Evolutionary conservation across 1,140 invertebrate species (phyloP), one percentile per base, ranked within the genome.

Genomic region (Lanistes nyassanus): DNA sequence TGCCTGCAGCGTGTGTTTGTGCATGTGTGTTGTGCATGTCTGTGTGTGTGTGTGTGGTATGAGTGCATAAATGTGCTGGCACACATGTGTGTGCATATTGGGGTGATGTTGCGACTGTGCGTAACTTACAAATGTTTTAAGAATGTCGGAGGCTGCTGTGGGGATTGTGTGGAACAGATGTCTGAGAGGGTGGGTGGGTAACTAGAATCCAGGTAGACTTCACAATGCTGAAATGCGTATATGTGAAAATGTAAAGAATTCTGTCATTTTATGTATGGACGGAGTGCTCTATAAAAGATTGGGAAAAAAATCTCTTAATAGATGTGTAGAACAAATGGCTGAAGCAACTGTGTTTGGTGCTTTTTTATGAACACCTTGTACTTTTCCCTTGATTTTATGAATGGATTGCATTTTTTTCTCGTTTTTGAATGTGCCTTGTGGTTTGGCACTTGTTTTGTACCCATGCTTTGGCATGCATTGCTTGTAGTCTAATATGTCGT

Each of bases 1-100:
- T 37, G 55, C 42, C 66, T 71, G 51, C 26, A 16, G 47, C 42
- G 21, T 53, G 21, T 6, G 29, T 16, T 65, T 29, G 68, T 39
- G 29, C 55, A 51, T 72, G n/a, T 21, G 29, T 42, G 47, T 39
- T 26, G 58, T 67, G 36, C n/a, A 47, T 64, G 58, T 62, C 31
- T 69, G 51, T 29, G 36, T 58, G 64, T 47, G 3, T 60, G 23
- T 56, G 42, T 58, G 53, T 31, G 0, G 37, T 5, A 31, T 29
- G 19, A 2, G 29, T n/a, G 47, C 21, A 29, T 31, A 21, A 29
- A 47, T 9, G 1, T 13, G 26, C 16, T 42, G 13, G 58, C 39
- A 39, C n/a, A 29, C 31, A 53, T 53, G 68, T 29, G 53, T 70
- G 16, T 70, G 16, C 9, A 37, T 53, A 47, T 16, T 47, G 9